These are phyloP conservation scores for Dryas iulia DNA, from an alignment of 1,140 invertebrate species.

Conservation along the genomic window DNA sequence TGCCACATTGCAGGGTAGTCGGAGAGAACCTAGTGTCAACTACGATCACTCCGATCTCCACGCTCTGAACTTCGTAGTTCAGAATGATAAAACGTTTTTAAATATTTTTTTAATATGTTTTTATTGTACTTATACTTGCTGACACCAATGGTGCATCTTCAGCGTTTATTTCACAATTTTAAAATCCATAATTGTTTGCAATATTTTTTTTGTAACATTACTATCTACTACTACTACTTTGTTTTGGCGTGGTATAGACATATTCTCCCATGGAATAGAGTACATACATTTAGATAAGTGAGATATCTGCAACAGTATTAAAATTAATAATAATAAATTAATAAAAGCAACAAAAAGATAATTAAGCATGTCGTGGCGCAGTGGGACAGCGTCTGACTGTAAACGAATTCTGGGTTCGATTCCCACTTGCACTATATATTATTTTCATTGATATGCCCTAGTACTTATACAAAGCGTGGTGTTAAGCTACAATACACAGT, in stretches of 20 bases:
- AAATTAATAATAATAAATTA: not conserved
- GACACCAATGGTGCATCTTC: constrained; percentile 48
- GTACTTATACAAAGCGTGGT: too few species aligned
- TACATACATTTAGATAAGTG: constrained; percentile 39
- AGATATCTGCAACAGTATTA: constrained; percentile 38
- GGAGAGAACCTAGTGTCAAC: too few species aligned
- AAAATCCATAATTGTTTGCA: constrained; percentile 41
- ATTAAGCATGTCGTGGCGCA: too few species aligned
- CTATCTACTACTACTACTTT: constrained; percentile 34
- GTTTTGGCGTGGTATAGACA: constrained; percentile 45
- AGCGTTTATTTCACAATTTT: constrained; percentile 39
- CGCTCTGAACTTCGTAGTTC: too few species aligned
- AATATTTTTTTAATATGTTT: not conserved
- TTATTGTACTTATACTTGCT: constrained; percentile 31
- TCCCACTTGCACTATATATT: too few species aligned
- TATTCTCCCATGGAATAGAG: constrained; percentile 48
- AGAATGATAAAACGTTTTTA: not conserved
- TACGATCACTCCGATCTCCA: too few species aligned
- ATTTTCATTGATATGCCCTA: too few species aligned
- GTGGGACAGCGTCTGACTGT: too few species aligned
- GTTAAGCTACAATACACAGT: too few species aligned
- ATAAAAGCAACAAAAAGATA: too few species aligned
- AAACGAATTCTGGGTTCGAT: too few species aligned
- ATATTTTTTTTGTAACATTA: constrained; percentile 37
- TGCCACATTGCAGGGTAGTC: too few species aligned